Evolutionary conservation across 2,113 vertebrate genomes (phyloP).

Genomic region (Alexandromys fortis): DNA sequence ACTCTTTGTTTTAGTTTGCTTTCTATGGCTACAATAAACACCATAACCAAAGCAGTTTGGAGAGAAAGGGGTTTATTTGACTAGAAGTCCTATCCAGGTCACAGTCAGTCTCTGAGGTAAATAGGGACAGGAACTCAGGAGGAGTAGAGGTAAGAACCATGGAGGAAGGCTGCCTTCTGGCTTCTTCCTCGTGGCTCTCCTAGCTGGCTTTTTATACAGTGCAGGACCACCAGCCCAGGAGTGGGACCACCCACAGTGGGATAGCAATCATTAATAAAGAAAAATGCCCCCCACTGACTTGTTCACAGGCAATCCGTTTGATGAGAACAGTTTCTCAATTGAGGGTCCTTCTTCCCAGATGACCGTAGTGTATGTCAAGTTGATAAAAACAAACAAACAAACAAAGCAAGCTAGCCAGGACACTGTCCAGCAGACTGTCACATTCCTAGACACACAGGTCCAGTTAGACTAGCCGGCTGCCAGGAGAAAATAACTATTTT

Average conservation of each 20-base stretch:
- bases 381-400: background rate
- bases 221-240: background rate
- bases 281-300: background rate
- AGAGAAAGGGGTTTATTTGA: background rate
- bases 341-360: background rate
- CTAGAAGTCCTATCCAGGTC: background rate
- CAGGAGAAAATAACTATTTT: background rate
- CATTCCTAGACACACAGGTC: background rate
- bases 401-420: background rate
- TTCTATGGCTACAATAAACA: background rate
- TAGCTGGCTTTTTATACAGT: background rate
- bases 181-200: background rate
- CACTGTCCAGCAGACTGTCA: background rate
- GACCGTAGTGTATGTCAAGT: background rate
- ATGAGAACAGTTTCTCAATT: background rate
- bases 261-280: background rate
- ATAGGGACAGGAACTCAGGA: background rate
- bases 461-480: background rate
- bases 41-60: background rate
- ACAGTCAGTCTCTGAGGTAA: background rate
- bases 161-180: background rate
- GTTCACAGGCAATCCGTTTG: background rate
- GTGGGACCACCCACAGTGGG: background rate
- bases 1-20: background rate
- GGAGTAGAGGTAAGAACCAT: background rate